phyloP scores from a whole-genome alignment of 1,140 invertebrate genomes.

The Atopsyche davidsoni region DNA sequence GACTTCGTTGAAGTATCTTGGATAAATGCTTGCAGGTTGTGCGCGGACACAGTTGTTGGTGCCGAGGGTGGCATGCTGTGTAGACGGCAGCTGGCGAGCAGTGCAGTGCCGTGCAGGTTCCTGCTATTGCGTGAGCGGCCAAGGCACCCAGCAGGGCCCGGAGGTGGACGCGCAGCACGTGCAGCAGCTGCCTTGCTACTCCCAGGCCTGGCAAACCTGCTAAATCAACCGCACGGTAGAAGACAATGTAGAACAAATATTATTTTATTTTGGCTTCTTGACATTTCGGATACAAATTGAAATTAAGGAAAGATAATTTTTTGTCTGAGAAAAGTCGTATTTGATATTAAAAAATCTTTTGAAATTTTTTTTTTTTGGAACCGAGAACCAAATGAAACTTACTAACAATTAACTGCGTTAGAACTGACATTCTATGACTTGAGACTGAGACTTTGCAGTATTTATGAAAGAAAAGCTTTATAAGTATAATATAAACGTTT shows the following conservation, averaged over 20 bases:
- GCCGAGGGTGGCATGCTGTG: conserved; percentile 41
- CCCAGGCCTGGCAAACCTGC: not conserved
- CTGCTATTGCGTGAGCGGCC: conserved; percentile 54
- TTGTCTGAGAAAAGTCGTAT: too few relatives aligned
- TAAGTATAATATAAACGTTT: too few relatives aligned
- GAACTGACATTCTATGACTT: too few relatives aligned
- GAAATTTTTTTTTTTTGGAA: too few relatives aligned
- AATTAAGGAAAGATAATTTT: too few relatives aligned
- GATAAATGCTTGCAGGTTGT: conserved; percentile 46
- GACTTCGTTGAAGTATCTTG: too few relatives aligned
- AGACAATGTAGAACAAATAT: not conserved
- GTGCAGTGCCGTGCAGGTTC: conserved; percentile 52
- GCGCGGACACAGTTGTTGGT: conserved; percentile 39
- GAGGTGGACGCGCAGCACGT: conserved; percentile 35
- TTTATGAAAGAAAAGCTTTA: too few relatives aligned
- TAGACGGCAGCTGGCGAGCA: conserved; percentile 53
- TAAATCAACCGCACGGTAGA: not conserved
- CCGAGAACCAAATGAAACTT: too few relatives aligned
- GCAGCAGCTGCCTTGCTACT: conserved; percentile 34
- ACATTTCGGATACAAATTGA: too few relatives aligned
- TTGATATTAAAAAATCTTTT: too few relatives aligned
- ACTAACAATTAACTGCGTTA: too few relatives aligned
- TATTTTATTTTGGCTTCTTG: not conserved
- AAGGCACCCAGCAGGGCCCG: conserved; percentile 48
- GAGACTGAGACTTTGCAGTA: too few relatives aligned